Conservation (phyloP, 2,113 vertebrate genomes). For the Rhea americana region DNA sequence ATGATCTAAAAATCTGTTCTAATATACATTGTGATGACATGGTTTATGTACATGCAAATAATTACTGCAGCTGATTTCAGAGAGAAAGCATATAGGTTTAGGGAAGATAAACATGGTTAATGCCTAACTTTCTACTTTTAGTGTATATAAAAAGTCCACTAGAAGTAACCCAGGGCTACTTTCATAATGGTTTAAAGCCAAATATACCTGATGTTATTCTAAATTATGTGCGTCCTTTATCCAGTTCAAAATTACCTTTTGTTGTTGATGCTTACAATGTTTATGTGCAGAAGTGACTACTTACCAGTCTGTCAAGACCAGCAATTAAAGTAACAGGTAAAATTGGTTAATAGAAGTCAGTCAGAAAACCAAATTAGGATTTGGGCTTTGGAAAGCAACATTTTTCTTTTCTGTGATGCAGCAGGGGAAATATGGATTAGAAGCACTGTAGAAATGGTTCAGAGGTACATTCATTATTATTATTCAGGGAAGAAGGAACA, state of each 20-base stretch:
- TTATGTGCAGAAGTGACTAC: too few species aligned
- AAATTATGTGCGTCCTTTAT: neutral
- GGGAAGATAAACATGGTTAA: neutral
- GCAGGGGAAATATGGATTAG: neutral
- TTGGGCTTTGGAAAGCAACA: neutral
- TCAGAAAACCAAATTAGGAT: neutral
- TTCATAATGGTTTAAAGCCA: neutral
- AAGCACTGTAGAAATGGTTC: neutral
- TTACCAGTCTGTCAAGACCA: too few species aligned
- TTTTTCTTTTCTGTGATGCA: neutral
- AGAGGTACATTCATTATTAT: neutral
- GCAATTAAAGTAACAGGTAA: neutral
- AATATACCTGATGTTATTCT: accelerated
- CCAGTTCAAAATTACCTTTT: neutral
- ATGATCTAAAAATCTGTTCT: neutral
- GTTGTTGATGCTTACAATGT: too few species aligned
- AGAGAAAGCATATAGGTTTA: neutral
- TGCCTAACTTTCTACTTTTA: neutral
- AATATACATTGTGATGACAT: neutral
- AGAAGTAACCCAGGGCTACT: neutral
- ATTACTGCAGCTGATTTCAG: neutral
- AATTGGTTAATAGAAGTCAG: neutral
- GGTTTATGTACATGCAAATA: neutral
- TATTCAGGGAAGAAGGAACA: neutral
- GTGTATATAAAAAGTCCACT: neutral